These are phyloP conservation scores for Prionailurus viverrinus DNA, from an alignment of 2,113 vertebrate genomes.

Conservation along the genomic window DNA sequence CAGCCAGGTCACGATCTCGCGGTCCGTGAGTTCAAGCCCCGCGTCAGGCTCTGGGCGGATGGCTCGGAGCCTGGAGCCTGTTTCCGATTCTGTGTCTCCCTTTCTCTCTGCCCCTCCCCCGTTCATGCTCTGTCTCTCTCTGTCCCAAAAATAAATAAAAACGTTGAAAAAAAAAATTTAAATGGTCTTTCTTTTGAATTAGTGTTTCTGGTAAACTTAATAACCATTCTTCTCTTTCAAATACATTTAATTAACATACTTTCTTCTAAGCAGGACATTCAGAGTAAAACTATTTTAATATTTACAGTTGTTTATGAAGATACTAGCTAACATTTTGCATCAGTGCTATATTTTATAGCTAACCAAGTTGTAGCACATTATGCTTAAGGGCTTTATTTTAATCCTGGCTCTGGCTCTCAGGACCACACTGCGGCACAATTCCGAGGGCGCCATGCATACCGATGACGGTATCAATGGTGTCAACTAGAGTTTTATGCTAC, in stretches of 20 bases:
- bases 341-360: background rate
- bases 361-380: background rate
- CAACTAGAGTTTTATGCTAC: background rate
- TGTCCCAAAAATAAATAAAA: too few species aligned
- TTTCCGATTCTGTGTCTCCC: too few species aligned
- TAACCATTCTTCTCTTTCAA: background rate
- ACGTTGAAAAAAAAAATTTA: background rate
- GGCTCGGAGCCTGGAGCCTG: too few species aligned
- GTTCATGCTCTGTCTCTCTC: too few species aligned
- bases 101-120: too few species aligned
- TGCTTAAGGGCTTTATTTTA: background rate
- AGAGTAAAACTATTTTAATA: constrained; percentile 14
- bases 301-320: background rate
- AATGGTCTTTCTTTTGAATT: constrained; percentile 14
- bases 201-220: constrained; percentile 3
- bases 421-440: rapidly evolving
- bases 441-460: rapidly evolving
- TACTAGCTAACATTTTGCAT: background rate
- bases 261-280: background rate
- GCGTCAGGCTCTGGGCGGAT: too few species aligned
- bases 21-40: too few species aligned
- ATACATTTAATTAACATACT: background rate
- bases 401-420: background rate
- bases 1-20: too few species aligned
- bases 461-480: background rate